phyloP scores from a whole-genome alignment of 1,140 invertebrate species.

The Drosophila varians region DNA sequence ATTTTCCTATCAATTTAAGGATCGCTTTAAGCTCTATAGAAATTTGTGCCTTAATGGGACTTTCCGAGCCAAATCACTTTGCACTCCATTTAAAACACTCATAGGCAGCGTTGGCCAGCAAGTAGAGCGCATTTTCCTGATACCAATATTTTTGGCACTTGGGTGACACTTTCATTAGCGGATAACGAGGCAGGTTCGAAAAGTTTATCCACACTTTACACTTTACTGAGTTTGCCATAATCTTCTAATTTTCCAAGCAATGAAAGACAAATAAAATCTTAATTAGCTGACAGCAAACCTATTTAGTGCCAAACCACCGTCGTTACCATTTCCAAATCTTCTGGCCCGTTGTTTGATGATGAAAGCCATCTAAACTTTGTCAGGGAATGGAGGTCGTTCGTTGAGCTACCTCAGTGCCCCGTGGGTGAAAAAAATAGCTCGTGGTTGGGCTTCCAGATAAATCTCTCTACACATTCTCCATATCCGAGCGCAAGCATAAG shows the following conservation, averaged over 20 bases:
- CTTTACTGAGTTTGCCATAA: background rate
- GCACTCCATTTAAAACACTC: background rate
- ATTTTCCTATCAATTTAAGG: background rate
- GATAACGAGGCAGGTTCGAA: background rate
- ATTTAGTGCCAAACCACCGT: background rate
- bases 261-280: conserved; percentile 16
- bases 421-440: conserved; percentile 6
- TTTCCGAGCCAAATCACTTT: conserved; percentile 1
- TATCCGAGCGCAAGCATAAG: conserved; percentile 19
- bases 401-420: conserved; percentile 31
- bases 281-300: conserved; percentile 6
- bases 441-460: conserved; percentile 10
- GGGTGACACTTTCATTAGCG: conserved; percentile 8
- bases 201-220: background rate
- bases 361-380: conserved; percentile 67
- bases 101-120: conserved; percentile 15
- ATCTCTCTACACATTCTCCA: conserved; percentile 19
- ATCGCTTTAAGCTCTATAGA: background rate
- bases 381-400: conserved; percentile 57
- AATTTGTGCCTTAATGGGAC: background rate
- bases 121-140: background rate
- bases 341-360: conserved; percentile 31
- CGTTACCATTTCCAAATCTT: background rate
- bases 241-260: conserved; percentile 3
- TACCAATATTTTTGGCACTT: conserved; percentile 7